Evolutionary conservation across 2,113 vertebrate genomes (phyloP), one percentile per base, ranked within the genome.

Genomic region (Hippoglossus stenolepis): DNA sequence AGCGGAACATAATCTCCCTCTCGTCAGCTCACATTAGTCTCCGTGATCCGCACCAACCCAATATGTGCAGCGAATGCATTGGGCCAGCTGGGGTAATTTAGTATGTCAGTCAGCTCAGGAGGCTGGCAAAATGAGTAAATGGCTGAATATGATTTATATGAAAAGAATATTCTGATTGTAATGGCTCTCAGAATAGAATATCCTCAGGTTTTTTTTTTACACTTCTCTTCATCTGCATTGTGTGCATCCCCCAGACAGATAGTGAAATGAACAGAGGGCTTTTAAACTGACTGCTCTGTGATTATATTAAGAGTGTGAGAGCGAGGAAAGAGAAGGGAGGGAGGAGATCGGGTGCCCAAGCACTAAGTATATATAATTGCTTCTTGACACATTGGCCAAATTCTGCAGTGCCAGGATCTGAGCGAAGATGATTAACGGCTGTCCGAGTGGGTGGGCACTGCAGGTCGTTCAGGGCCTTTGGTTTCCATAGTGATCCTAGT

Each of bases 371-470:
- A 94, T 93, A 94, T 95, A 95, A 95, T 95, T 95, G 93, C 93
- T 94, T 93, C 93, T 94, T 93, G 91, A 93, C 93, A 95, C 93
- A 91, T 96, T 93, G 93, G 91, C 93, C 92, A 92, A 93, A 93
- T 96, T 96, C 95, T 97, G 93, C 94, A 95, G 93, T 94, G 90
- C 92, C 90, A 94, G 92, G 94, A 95, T 95, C 95, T 94, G 89
- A 86, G 89, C 84, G 91, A 93, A 93, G 92, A 94, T 95, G 93
- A 96, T 96, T 94, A 96, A 96, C 93, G 93, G 92, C 89, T 94
- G 92, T 94, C 94, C 81, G 82, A 89, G 92, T 96, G 91, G 94
- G 91, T 87, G 87, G 91, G 91, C 75, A 91, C 91, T 68, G 80
- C 90, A 87, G 88, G 90, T 96, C 93, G 85, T 88, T 2, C 73